These are phyloP conservation scores for Platorchestia sp. DNA, from an alignment of 1,140 invertebrate species.

Conservation along the genomic window DNA sequence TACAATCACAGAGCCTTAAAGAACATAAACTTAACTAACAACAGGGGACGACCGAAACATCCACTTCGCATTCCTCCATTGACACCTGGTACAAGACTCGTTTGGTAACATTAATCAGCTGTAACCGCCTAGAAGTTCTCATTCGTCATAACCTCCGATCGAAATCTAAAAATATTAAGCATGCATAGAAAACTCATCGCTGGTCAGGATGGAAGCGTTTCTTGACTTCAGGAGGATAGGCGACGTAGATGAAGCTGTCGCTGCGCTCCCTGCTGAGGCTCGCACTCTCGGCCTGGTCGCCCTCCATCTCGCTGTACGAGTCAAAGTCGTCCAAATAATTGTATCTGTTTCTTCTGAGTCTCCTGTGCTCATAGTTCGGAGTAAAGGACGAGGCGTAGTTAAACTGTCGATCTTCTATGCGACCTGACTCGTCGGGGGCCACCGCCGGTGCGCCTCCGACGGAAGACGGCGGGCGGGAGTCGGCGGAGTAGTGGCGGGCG, in stretches of 20 bases:
- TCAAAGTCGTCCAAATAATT: constrained; percentile 67
- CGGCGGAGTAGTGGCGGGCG: constrained; percentile 66
- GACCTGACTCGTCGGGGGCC: constrained; percentile 58
- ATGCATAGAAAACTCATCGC: constrained; percentile 60
- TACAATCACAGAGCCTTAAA: constrained; percentile 22
- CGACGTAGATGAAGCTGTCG: constrained; percentile 67
- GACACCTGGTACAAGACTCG: background rate
- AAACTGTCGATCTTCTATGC: constrained; percentile 64
- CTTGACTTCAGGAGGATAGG: constrained; percentile 67
- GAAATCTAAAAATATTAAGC: constrained; percentile 4
- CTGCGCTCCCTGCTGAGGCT: constrained; percentile 65
- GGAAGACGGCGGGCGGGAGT: constrained; percentile 63
- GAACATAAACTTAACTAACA: background rate
- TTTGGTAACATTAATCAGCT: background rate
- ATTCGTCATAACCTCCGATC: background rate
- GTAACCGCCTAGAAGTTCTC: background rate
- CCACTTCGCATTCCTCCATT: background rate
- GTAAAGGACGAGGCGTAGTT: constrained; percentile 67
- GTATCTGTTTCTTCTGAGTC: constrained; percentile 66
- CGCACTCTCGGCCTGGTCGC: constrained; percentile 62
- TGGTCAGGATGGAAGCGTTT: constrained; percentile 65
- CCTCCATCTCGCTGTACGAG: constrained; percentile 63
- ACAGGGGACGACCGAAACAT: background rate
- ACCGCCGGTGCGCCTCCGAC: constrained; percentile 56
- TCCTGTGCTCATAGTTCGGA: constrained; percentile 66